These are phyloP conservation scores for Melanostoma scalare DNA, from an alignment of 2,888 invertebrate species.

Conservation along the genomic window DNA sequence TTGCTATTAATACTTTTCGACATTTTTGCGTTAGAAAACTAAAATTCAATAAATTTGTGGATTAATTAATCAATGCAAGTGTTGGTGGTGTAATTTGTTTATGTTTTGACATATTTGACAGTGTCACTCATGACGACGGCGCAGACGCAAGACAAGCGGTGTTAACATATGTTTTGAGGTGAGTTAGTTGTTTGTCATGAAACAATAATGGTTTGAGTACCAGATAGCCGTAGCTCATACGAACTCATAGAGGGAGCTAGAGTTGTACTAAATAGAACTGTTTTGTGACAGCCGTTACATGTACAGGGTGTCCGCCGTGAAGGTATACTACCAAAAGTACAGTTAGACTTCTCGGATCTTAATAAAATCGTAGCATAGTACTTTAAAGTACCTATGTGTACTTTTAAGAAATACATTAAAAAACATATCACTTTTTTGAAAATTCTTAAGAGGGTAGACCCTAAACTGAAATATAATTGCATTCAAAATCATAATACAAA, in stretches of 20 bases:
- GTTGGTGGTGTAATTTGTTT: constrained; percentile 53
- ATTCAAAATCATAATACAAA: no score
- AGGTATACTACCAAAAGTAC: no score
- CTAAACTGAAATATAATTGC: no score
- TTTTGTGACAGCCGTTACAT: no score
- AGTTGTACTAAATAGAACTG: neutral
- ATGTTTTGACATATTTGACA: constrained; percentile 55
- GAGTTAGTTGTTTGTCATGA: constrained; percentile 27
- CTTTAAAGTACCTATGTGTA: no score
- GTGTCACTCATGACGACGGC: constrained; percentile 59
- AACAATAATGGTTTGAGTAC: constrained; percentile 2
- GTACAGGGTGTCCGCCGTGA: no score
- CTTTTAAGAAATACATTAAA: no score
- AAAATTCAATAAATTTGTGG: neutral
- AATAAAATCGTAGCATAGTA: no score
- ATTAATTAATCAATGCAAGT: constrained; percentile 57
- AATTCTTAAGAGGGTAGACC: no score
- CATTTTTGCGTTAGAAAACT: constrained; percentile 37
- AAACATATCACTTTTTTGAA: no score
- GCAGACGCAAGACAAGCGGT: constrained; percentile 15
- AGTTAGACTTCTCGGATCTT: no score
- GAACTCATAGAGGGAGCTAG: neutral
- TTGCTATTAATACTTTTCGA: constrained; percentile 49
- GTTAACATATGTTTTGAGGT: constrained; percentile 38
- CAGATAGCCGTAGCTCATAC: neutral